These are phyloP conservation scores for Chaitophorus viminalis DNA, from an alignment of 2,888 invertebrate genomes.

Conservation along the genomic window DNA sequence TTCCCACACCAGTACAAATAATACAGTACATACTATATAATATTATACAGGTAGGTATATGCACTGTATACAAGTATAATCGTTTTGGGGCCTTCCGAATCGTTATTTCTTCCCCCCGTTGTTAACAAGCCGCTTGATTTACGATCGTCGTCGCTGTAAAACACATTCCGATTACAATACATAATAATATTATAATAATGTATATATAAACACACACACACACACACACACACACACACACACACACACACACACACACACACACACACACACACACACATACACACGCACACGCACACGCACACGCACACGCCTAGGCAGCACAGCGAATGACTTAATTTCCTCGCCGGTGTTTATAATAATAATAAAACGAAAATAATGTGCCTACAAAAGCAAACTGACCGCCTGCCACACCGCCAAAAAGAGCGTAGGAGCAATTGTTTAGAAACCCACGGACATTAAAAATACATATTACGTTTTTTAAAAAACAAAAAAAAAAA, in stretches of 20 bases:
- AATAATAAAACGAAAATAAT: background rate
- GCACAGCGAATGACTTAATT: conserved; percentile 36
- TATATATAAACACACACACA: too few species aligned
- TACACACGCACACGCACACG: too few species aligned
- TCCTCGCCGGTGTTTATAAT: conserved; percentile 7
- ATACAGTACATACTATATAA: too few species aligned
- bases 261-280: background rate
- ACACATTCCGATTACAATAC: conserved; percentile 51
- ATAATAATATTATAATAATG: background rate
- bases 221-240: background rate
- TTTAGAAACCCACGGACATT: conserved; percentile 42
- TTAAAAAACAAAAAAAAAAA: background rate
- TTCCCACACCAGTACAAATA: background rate
- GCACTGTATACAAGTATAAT: background rate
- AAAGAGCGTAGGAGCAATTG: conserved; percentile 44
- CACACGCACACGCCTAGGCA: too few species aligned
- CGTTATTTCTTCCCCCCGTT: conserved; percentile 51
- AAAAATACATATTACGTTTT: background rate
- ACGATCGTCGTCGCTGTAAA: conserved; percentile 46
- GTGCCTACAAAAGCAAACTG: conserved; percentile 1
- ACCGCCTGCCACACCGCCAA: background rate
- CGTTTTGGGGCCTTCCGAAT: conserved; percentile 50
- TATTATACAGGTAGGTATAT: too few species aligned
- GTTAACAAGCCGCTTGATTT: conserved; percentile 60
- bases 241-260: background rate